Base-by-base conservation (phyloP, 2,113 vertebrate species). In the Tapirus terrestris region DNA sequence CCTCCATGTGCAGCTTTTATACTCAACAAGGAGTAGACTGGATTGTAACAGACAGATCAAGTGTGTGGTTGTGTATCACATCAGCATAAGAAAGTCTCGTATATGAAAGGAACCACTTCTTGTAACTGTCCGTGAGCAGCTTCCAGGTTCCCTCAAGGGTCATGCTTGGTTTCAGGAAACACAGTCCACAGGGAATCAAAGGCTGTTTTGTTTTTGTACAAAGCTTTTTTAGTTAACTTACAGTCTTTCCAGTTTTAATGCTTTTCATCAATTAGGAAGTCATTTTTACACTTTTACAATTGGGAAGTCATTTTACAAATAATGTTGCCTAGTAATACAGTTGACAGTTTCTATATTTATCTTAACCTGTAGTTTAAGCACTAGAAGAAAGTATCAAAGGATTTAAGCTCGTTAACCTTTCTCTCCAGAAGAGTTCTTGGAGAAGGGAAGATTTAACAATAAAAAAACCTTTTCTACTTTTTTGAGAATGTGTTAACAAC, bases 381-480 rank as follows among this genome's bases (percentile, higher is more conserved):
- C 63, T 73, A 65, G 45, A 6, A 61, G 58, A 33, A 45, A 61
- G 48, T 39, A n/a, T 36, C 29, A 70, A 75, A 80, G 76, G 31
- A 65, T 73, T 88, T 77, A 65, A 58, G 36, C 20, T 68, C 83
- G 43, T 36, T 96, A 75, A 83, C 20, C 18, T 73, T 93, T 85
- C 31, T 75, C 67, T 33, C 58, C 43, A 86, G 84, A 81, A 85
- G 25, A n/a, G 58, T 95, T 73, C 31, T 70, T 90, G 20, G 68
- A 76, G 67, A 81, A 93, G 61, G 36, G 45, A 70, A 96, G 21
- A 87, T 39, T 39, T 79, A 91, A 75, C 68, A 88, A 80, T 53
- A 86, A 29, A 67, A 20, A 51, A 25, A 33, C 43, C 82, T 8
- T 65, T n/a, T 61, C 51, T 88, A 39, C 21, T 23, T 75, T 61